phyloP scores from a whole-genome alignment of 1,140 invertebrate genomes.

The Paracyclopina nana region DNA sequence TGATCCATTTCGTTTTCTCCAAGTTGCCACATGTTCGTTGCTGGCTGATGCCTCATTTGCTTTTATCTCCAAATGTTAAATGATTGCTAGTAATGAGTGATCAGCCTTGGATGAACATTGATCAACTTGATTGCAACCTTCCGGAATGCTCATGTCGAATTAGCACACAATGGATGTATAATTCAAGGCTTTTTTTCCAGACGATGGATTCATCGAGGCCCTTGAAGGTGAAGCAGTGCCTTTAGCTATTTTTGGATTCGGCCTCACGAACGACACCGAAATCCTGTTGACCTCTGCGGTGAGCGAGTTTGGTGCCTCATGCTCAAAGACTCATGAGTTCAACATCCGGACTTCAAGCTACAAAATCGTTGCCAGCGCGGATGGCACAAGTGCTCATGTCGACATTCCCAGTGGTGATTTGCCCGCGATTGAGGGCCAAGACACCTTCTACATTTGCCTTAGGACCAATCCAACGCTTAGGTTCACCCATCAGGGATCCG shows the following conservation, averaged over 20 bases:
- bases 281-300: conserved; percentile 44
- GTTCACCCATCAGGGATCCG: conserved; percentile 47
- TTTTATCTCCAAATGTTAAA: too few relatives aligned
- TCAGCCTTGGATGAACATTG: too few relatives aligned
- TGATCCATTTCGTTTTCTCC: too few relatives aligned
- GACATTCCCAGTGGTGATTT: conserved; percentile 16
- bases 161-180: too few relatives aligned
- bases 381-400: conserved; percentile 17
- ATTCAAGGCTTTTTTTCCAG: too few relatives aligned
- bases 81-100: too few relatives aligned
- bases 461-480: conserved; percentile 8
- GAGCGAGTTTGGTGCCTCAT: conserved; percentile 30
- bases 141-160: too few relatives aligned
- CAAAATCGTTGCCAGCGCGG: conserved; percentile 36
- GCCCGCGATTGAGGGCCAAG: conserved; percentile 23
- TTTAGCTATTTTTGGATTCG: conserved; percentile 41
- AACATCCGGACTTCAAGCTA: conserved; percentile 21
- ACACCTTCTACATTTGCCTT: conserved; percentile 24
- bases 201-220: conserved; percentile 1
- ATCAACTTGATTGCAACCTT: too few relatives aligned
- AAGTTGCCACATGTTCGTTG: too few relatives aligned
- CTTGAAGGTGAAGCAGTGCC: neutral
- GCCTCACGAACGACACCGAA: conserved; percentile 39
- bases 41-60: too few relatives aligned
- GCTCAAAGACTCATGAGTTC: conserved; percentile 28